Evolutionary conservation across 2,888 invertebrate genomes (phyloP).

Genomic region (Dryobota labecula): DNA sequence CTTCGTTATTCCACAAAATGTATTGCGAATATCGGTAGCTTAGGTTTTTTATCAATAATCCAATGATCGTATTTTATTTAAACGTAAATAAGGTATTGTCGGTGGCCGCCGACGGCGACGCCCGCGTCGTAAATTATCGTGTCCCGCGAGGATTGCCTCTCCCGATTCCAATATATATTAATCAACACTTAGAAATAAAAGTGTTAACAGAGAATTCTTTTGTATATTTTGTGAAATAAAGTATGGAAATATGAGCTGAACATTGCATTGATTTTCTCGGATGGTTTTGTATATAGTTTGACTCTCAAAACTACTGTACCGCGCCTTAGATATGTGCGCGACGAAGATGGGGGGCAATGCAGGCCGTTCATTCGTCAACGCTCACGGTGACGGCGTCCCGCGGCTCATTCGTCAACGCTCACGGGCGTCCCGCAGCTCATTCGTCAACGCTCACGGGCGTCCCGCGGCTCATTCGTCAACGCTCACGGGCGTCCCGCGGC

Average conservation of each 20-base stretch:
- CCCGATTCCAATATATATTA: constrained; percentile 81
- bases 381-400: no score
- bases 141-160: constrained; percentile 79
- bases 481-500: no score
- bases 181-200: constrained; percentile 81
- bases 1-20: constrained; percentile 63
- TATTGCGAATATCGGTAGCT: constrained; percentile 59
- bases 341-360: no score
- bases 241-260: constrained; percentile 39
- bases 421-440: no score
- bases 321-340: no score
- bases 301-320: no score
- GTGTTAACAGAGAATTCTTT: constrained; percentile 72
- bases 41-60: constrained; percentile 76
- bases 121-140: constrained; percentile 78
- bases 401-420: no score
- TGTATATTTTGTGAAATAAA: constrained; percentile 60
- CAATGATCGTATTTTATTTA: constrained; percentile 84
- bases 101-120: constrained; percentile 68
- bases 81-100: constrained; percentile 82
- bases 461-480: no score
- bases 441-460: no score
- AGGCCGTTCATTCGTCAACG: no score
- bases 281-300: not conserved
- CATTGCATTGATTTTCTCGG: not conserved